Percentiles rank a stretch among this genome's conserved stretches.
Evolutionary conservation across 1,140 invertebrate genomes (phyloP).

Genomic region (Diploscapter pachys): DNA sequence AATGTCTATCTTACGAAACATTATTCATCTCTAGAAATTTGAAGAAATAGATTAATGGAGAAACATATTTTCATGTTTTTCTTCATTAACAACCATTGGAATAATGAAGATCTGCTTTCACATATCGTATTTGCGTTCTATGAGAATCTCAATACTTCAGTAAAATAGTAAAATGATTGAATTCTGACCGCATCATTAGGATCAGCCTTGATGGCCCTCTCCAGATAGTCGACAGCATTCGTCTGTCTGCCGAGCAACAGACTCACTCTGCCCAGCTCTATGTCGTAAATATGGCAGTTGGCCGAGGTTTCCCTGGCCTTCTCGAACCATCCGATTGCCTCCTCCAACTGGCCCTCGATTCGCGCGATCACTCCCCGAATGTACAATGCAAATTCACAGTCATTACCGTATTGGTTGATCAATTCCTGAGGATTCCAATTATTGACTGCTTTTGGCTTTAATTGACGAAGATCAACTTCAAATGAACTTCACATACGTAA

Average conservation of each 20-base stretch:
- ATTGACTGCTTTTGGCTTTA: too few species aligned
- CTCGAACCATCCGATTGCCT: constrained; percentile 11
- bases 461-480: too few species aligned
- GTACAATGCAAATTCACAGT: constrained; percentile 5
- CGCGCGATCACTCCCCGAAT: constrained; percentile 11
- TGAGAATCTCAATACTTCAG: neutral
- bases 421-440: too few species aligned
- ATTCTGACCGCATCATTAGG: neutral
- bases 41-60: too few species aligned
- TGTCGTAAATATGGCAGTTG: constrained; percentile 1
- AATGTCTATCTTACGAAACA: too few species aligned
- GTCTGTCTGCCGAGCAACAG: constrained; percentile 10
- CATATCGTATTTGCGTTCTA: too few species aligned
- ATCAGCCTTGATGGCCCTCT: constrained; percentile 6
- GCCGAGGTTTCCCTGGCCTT: neutral
- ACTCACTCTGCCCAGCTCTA: constrained; percentile 9
- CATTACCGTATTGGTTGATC: too few species aligned
- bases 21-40: neutral
- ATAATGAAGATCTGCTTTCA: too few species aligned
- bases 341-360: constrained; percentile 7
- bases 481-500: too few species aligned
- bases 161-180: neutral
- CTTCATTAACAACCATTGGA: too few species aligned
- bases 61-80: too few species aligned
- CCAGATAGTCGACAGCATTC: constrained; percentile 3